Evolutionary conservation across 2,797 vertebrate genomes (phyloP).

Genomic region (Aplochiton taeniatus): DNA sequence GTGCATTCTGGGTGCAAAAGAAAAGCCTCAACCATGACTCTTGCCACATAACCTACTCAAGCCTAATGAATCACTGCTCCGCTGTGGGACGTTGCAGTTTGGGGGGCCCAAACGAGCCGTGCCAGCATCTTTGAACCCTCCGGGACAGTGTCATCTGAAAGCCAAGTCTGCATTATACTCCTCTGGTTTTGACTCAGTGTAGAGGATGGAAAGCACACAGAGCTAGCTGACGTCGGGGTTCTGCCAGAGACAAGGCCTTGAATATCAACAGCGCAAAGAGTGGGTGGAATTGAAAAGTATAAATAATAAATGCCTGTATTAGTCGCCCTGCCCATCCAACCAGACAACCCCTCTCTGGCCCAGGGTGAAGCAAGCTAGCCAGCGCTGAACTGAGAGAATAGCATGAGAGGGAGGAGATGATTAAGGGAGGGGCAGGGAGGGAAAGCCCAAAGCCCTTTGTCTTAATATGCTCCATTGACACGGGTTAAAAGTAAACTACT

Average conservation of each 20-base stretch:
- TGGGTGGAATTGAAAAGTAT: too few species aligned
- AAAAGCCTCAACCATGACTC: too few species aligned
- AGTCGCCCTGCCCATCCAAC: too few species aligned
- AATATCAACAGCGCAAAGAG: neutral
- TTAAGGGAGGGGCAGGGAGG: neutral
- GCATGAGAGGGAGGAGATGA: neutral
- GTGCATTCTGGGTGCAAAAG: too few species aligned
- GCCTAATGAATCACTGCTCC: constrained; percentile 21
- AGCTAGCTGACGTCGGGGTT: neutral
- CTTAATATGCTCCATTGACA: constrained; percentile 41
- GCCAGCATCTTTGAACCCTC: constrained; percentile 8
- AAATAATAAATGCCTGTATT: too few species aligned
- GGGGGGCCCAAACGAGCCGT: constrained; percentile 10
- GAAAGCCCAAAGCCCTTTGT: constrained; percentile 7
- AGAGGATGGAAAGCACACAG: neutral
- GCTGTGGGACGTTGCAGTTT: constrained; percentile 11
- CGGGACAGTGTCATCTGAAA: constrained; percentile 3
- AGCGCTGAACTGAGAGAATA: constrained; percentile 6
- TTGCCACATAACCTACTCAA: neutral
- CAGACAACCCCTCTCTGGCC: too few species aligned
- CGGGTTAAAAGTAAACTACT: constrained; percentile 58
- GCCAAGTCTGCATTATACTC: neutral
- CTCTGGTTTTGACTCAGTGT: constrained; percentile 3
- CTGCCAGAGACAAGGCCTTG: neutral
- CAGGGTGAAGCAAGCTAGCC: too few species aligned